Percentiles rank a stretch among this genome's conserved stretches.
Evolutionary conservation across 2,888 invertebrate genomes (phyloP).

Genomic region (Trypoxylon attenuatum): DNA sequence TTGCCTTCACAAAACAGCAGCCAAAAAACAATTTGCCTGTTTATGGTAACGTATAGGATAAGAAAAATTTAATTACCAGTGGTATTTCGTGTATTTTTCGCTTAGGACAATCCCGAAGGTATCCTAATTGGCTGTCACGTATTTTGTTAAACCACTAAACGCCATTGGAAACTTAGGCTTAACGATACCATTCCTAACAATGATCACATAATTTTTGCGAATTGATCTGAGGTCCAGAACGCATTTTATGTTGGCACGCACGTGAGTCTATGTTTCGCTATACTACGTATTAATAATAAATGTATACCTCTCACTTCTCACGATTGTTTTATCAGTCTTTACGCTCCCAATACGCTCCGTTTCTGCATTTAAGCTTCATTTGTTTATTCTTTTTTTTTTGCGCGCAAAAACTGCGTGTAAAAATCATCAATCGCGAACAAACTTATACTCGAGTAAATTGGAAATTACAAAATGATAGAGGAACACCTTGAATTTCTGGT

Average conservation of each 20-base stretch:
- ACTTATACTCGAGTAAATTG: no score
- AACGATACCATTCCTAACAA: background rate
- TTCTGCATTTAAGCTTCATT: background rate
- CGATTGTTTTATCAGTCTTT: slow-evolving; percentile 64
- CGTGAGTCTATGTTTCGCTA: slow-evolving; percentile 8
- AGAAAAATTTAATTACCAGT: no score
- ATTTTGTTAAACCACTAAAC: no score
- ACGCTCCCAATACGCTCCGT: slow-evolving; percentile 50
- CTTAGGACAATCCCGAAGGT: no score
- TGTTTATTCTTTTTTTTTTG: slow-evolving; percentile 1
- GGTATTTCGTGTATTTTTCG: no score
- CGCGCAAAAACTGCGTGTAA: slow-evolving; percentile 25
- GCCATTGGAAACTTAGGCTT: no score
- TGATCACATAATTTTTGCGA: background rate
- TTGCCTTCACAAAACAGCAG: no score
- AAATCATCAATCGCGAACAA: background rate
- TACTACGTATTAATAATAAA: slow-evolving; percentile 23
- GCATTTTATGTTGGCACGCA: background rate
- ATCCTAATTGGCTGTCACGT: no score
- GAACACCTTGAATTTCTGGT: no score
- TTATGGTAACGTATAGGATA: no score
- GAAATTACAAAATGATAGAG: no score
- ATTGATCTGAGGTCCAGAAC: background rate
- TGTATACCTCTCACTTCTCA: slow-evolving; percentile 60
- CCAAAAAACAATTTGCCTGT: no score